Evolutionary conservation across 2,888 invertebrate genomes (phyloP).

Genomic region (Aplocera efformata): DNA sequence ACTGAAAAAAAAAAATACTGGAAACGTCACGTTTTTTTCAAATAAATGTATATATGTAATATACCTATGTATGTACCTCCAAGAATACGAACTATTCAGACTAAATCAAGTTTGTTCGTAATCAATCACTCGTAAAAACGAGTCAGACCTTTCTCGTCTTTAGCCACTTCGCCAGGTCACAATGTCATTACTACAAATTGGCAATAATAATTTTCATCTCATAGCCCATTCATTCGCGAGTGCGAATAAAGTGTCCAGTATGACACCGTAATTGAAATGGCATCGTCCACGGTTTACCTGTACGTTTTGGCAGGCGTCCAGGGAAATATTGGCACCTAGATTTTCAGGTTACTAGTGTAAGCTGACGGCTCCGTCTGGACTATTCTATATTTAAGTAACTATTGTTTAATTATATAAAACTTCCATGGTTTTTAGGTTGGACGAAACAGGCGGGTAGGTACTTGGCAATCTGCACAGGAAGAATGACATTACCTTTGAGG

Average conservation of each 20-base stretch:
- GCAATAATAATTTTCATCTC: no score
- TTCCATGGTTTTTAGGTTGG: slow-evolving; percentile 24
- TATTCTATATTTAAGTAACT: slow-evolving; percentile 29
- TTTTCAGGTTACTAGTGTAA: slow-evolving; percentile 32
- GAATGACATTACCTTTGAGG: background rate
- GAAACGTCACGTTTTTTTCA: no score
- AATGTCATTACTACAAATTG: no score
- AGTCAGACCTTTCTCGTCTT: no score
- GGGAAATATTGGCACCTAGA: slow-evolving; percentile 31
- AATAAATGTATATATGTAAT: no score
- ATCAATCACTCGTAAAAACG: no score
- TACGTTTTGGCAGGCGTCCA: slow-evolving; percentile 37
- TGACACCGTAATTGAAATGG: slow-evolving; percentile 33
- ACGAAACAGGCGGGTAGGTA: slow-evolving; percentile 12
- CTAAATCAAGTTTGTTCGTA: no score
- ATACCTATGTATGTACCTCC: no score
- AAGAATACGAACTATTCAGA: no score
- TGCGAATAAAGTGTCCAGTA: slow-evolving; percentile 24
- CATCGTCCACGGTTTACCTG: slow-evolving; percentile 36
- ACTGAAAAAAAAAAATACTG: no score
- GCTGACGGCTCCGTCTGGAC: slow-evolving; percentile 36
- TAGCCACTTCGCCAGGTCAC: no score
- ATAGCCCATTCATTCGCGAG: no score
- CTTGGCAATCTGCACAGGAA: slow-evolving; percentile 2
- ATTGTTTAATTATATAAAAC: slow-evolving; percentile 25